phyloP scores from a whole-genome alignment of 1,140 invertebrate species.

The Phenacoccus solenopsis region DNA sequence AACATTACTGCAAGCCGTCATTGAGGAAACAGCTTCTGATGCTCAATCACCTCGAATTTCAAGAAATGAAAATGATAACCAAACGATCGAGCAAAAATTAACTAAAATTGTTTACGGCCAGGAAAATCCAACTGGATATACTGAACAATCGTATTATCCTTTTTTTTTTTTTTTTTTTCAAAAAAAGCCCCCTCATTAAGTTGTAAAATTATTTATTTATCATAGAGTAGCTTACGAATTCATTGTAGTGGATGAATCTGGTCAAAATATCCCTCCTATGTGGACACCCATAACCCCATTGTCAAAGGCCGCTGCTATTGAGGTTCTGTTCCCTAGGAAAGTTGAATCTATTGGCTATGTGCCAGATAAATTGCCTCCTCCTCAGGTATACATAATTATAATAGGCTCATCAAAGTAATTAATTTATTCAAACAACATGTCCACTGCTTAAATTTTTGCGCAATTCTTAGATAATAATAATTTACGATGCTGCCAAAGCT shows the following conservation, averaged over 20 bases:
- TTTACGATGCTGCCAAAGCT: not conserved
- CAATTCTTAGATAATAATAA: not conserved
- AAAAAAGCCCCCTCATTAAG: not conserved
- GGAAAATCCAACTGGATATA: not conserved
- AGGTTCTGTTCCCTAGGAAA: conserved; percentile 18
- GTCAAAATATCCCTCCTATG: conserved; percentile 18
- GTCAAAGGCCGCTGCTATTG: conserved; percentile 15
- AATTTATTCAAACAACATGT: too few relatives aligned
- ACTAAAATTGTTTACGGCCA: conserved; percentile 18
- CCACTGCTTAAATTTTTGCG: too few relatives aligned
- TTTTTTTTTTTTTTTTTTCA: not conserved
- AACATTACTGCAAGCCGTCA: not conserved
- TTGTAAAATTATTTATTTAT: not conserved
- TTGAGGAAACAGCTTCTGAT: not conserved
- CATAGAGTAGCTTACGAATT: conserved; percentile 3
- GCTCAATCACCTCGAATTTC: not conserved
- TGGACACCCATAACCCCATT: not conserved
- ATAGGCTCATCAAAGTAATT: not conserved
- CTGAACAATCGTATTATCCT: not conserved
- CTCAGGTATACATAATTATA: conserved; percentile 6
- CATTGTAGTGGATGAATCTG: not conserved
- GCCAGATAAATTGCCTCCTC: conserved; percentile 6
- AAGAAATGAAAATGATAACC: not conserved
- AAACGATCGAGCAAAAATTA: not conserved
- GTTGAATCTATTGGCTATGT: conserved; percentile 13